phyloP scores from a whole-genome alignment of 2,113 vertebrate genomes.

The Mesoclemmys tuberculata region DNA sequence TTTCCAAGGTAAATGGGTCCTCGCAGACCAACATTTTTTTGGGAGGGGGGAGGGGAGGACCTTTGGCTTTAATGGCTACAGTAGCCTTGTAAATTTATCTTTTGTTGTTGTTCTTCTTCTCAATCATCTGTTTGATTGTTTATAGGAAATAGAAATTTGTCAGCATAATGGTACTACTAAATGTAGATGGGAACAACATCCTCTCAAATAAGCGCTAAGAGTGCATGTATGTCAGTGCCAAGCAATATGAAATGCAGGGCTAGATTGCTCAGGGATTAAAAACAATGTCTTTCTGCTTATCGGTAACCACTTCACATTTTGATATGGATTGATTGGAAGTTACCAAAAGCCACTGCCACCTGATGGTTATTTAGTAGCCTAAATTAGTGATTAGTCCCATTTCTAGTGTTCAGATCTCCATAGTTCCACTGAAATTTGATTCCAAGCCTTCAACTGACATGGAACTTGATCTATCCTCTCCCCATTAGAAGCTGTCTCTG shows the following conservation, averaged over 20 bases:
- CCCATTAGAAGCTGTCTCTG: background rate
- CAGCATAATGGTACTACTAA: conserved; percentile 1
- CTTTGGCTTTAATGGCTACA: background rate
- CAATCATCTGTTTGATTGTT: background rate
- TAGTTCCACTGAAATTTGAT: background rate
- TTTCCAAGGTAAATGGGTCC: background rate
- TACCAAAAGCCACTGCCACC: background rate
- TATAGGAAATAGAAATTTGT: background rate
- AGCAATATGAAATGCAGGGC: background rate
- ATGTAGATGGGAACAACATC: background rate
- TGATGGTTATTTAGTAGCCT: background rate
- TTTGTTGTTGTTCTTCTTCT: background rate
- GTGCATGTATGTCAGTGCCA: background rate
- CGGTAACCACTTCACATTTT: background rate
- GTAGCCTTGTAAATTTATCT: background rate
- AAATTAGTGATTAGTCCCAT: background rate
- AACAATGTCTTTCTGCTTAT: background rate
- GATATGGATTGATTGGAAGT: background rate
- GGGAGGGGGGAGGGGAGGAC: background rate
- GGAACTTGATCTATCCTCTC: background rate
- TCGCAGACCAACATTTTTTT: background rate
- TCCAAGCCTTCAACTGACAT: background rate
- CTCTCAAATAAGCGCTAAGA: background rate
- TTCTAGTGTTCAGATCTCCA: background rate
- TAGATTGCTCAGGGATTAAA: background rate